Percentiles rank a stretch among this genome's conserved stretches.
These are phyloP conservation scores for Venusia cambrica DNA, from an alignment of 2,888 invertebrate species.

Conservation along the genomic window DNA sequence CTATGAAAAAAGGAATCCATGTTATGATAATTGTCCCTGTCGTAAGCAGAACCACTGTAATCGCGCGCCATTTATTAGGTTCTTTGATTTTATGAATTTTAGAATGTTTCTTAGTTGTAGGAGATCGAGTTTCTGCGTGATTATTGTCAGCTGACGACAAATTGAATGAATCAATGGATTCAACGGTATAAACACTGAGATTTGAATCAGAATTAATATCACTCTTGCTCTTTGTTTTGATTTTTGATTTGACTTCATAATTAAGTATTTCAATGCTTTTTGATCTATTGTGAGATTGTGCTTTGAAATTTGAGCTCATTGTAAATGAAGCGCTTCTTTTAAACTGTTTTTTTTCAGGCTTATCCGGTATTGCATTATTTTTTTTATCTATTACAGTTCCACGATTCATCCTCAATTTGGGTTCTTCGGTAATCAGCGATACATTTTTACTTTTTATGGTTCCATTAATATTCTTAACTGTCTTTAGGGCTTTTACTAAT, in stretches of 20 bases:
- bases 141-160: conserved; percentile 26
- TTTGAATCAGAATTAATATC: conserved; percentile 43
- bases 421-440: conserved; percentile 30
- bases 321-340: conserved; percentile 59
- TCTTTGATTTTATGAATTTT: conserved; percentile 45
- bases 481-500: conserved; percentile 78
- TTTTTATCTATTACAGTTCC: conserved; percentile 39
- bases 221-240: conserved; percentile 26
- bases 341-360: conserved; percentile 33
- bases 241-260: conserved; percentile 26
- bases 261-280: conserved; percentile 55
- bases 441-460: conserved; percentile 42
- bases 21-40: conserved; percentile 82
- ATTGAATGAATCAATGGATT: conserved; percentile 36
- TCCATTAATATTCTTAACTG: conserved; percentile 51
- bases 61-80: conserved; percentile 81
- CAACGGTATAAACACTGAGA: conserved; percentile 52
- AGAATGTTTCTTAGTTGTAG: no score
- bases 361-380: conserved; percentile 32
- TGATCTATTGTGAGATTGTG: conserved; percentile 34
- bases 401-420: conserved; percentile 56
- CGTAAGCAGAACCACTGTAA: conserved; percentile 82
- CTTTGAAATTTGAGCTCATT: conserved; percentile 22
- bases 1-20: conserved; percentile 84
- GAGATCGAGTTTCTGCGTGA: conserved; percentile 17